A percentile compares a stretch with the other conserved stretches of the same genome.
Evolutionary conservation across 2,888 invertebrate species (phyloP).

Genomic region (Leucoma salicis): DNA sequence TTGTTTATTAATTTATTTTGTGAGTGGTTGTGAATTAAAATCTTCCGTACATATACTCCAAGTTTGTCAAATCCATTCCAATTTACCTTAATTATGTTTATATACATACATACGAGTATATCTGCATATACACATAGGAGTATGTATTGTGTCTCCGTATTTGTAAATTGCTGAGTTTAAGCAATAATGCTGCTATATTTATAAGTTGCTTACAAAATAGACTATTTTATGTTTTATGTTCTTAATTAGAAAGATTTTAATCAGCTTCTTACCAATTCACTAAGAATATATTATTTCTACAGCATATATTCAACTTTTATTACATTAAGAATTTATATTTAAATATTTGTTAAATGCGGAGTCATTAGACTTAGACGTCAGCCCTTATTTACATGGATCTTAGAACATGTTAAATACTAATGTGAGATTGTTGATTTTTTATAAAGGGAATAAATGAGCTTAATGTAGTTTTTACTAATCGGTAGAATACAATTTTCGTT

Average conservation of each 20-base stretch:
- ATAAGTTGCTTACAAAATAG: too few relatives aligned
- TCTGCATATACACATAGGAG: too few relatives aligned
- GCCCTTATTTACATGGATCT: constrained; percentile 9
- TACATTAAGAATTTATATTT: constrained; percentile 28
- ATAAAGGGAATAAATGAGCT: constrained; percentile 29
- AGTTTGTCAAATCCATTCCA: constrained; percentile 35
- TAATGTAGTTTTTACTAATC: constrained; percentile 22
- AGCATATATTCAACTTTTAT: constrained; percentile 1
- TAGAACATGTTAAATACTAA: constrained; percentile 17
- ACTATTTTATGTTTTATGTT: background rate
- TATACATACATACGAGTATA: too few relatives aligned
- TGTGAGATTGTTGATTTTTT: constrained; percentile 19
- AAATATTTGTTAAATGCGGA: constrained; percentile 14
- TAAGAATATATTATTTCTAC: too few relatives aligned
- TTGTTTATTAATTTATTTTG: constrained; percentile 14
- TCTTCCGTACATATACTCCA: constrained; percentile 24
- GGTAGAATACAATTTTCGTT: background rate
- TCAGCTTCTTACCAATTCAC: too few relatives aligned
- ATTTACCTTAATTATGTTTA: constrained; percentile 9
- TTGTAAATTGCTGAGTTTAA: constrained; percentile 12
- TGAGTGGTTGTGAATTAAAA: constrained; percentile 14
- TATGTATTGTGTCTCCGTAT: constrained; percentile 4
- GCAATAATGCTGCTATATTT: too few relatives aligned
- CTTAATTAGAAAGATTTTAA: background rate
- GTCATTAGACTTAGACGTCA: constrained; percentile 9